phyloP scores from a whole-genome alignment of 2,888 invertebrate species.

The Ernsta delagoae region DNA sequence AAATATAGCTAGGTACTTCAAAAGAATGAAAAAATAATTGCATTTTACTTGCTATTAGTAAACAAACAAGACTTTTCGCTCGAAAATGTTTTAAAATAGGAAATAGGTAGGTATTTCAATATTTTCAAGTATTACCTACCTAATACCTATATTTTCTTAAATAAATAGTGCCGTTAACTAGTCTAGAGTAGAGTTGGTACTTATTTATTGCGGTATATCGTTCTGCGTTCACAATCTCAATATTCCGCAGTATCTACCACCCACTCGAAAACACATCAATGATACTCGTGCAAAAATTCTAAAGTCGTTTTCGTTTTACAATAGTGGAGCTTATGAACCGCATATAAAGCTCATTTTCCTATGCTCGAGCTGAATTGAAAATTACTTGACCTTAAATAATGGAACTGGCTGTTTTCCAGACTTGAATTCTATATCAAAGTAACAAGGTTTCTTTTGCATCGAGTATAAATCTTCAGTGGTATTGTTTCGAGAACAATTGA shows the following conservation, averaged over 20 bases:
- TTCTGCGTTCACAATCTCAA: constrained; percentile 16
- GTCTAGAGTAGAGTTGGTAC: no score
- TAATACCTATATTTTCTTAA: no score
- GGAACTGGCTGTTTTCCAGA: neutral
- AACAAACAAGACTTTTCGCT: no score
- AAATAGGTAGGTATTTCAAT: neutral
- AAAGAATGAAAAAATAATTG: no score
- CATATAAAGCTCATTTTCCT: constrained; percentile 3
- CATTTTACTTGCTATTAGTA: no score
- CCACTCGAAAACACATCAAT: constrained; percentile 16
- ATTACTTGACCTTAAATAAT: constrained; percentile 16
- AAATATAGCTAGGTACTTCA: no score
- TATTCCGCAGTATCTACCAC: constrained; percentile 2
- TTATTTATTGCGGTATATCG: constrained; percentile 9
- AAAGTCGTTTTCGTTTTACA: constrained; percentile 1
- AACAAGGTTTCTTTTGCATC: neutral
- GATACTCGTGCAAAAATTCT: constrained; percentile 11
- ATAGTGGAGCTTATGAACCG: neutral
- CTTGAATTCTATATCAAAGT: constrained; percentile 13
- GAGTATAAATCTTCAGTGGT: neutral
- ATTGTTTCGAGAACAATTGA: constrained; percentile 6
- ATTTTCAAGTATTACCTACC: neutral
- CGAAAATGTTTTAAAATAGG: no score
- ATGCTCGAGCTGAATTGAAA: constrained; percentile 8
- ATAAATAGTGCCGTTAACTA: no score